phyloP scores from a whole-genome alignment of 2,888 invertebrate species.

The Oscheius sp. region DNA sequence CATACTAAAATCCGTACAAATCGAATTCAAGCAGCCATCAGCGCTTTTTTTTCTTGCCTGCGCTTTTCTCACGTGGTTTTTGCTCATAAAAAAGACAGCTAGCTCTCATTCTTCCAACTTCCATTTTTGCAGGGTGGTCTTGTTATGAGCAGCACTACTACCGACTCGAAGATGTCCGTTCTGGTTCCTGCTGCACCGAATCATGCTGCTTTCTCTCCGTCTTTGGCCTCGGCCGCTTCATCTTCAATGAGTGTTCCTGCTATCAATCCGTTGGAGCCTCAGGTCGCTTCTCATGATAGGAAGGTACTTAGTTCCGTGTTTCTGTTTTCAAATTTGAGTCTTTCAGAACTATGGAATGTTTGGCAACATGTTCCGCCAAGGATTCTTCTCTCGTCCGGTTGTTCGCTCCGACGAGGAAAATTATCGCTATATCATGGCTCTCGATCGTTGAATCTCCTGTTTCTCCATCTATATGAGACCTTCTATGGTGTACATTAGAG shows the following conservation, averaged over 20 bases:
- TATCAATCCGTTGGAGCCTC: slow-evolving; percentile 39
- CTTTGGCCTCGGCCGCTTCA: slow-evolving; percentile 42
- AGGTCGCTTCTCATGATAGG: slow-evolving; percentile 31
- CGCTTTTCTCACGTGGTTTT: background rate
- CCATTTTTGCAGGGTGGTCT: slow-evolving; percentile 49
- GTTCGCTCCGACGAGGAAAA: slow-evolving; percentile 64
- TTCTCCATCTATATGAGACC: slow-evolving; percentile 1
- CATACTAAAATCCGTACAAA: background rate
- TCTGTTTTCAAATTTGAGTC: background rate
- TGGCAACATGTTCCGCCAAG: slow-evolving; percentile 64
- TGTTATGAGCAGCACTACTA: slow-evolving; percentile 53
- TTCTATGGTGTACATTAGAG: slow-evolving; percentile 18
- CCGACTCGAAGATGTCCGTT: slow-evolving; percentile 44
- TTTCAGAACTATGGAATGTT: slow-evolving; percentile 35
- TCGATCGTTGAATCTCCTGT: slow-evolving; percentile 59
- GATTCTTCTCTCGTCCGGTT: slow-evolving; percentile 70
- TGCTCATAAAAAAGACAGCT: no score
- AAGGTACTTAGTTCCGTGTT: background rate
- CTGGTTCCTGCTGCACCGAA: slow-evolving; percentile 28
- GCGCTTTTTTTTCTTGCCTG: background rate
- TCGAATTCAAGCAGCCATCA: background rate
- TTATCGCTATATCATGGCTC: slow-evolving; percentile 70
- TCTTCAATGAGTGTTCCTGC: slow-evolving; percentile 34
- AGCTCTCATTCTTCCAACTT: background rate
- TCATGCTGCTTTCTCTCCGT: slow-evolving; percentile 46